These are phyloP conservation scores for Lontra canadensis DNA, from an alignment of 2,113 vertebrate species.

Conservation along the genomic window DNA sequence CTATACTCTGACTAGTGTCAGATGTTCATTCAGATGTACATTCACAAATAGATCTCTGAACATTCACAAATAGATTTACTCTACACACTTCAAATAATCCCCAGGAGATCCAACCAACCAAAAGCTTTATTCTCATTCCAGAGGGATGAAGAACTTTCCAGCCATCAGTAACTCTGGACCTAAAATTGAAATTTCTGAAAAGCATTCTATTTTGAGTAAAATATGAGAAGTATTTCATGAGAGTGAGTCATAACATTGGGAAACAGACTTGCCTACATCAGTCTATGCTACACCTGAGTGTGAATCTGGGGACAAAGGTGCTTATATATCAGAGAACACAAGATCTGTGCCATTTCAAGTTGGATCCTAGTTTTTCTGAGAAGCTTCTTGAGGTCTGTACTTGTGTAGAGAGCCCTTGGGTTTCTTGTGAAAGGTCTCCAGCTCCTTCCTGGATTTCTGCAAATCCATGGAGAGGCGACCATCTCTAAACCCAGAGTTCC, in stretches of 20 bases:
- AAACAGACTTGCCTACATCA: neutral
- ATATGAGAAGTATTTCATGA: neutral
- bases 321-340: neutral
- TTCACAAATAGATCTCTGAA: too few species aligned
- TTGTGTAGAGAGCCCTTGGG: rapidly evolving
- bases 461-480: neutral
- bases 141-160: neutral
- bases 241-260: neutral
- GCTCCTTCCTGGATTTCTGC: too few species aligned
- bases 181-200: neutral
- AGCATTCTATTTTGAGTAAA: neutral
- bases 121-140: neutral
- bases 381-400: neutral
- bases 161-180: neutral
- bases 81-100: neutral
- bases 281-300: neutral
- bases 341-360: neutral
- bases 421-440: neutral
- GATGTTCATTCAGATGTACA: too few species aligned
- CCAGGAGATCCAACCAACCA: neutral
- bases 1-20: neutral
- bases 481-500: neutral
- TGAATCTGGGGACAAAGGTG: neutral
- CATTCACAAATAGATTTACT: neutral
- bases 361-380: neutral